Conservation (phyloP, 1,140 invertebrate genomes). For the Penaeus vannamei region DNA sequence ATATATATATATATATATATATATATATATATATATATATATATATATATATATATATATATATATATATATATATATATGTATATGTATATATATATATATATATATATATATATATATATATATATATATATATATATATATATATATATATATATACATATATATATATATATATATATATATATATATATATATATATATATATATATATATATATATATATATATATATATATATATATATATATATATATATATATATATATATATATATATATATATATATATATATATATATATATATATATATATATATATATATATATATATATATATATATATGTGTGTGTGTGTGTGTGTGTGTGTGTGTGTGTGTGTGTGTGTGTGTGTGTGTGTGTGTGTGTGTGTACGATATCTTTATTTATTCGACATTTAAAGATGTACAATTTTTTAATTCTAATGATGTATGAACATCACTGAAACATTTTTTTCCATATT, state of each 20-base stretch:
- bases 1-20: slow-evolving; percentile 16
- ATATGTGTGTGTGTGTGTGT: slow-evolving; percentile 25
- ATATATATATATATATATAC: not conserved
- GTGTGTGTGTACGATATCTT: too few species aligned
- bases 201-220: slow-evolving; percentile 32
- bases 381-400: too few species aligned
- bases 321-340: slow-evolving; percentile 28
- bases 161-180: not conserved
- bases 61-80: not conserved
- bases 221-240: not conserved
- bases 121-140: not conserved
- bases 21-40: not conserved
- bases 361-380: too few species aligned
- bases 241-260: slow-evolving; percentile 29
- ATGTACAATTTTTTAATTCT: not conserved
- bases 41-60: not conserved
- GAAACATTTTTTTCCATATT: too few species aligned
- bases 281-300: not conserved
- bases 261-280: not conserved
- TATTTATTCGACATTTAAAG: too few species aligned
- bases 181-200: slow-evolving; percentile 30
- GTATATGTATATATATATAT: not conserved
- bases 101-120: not conserved
- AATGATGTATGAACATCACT: too few species aligned
- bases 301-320: not conserved